These are phyloP conservation scores for Tachysurus fulvidraco DNA, from an alignment of 2,113 vertebrate genomes.

Conservation along the genomic window DNA sequence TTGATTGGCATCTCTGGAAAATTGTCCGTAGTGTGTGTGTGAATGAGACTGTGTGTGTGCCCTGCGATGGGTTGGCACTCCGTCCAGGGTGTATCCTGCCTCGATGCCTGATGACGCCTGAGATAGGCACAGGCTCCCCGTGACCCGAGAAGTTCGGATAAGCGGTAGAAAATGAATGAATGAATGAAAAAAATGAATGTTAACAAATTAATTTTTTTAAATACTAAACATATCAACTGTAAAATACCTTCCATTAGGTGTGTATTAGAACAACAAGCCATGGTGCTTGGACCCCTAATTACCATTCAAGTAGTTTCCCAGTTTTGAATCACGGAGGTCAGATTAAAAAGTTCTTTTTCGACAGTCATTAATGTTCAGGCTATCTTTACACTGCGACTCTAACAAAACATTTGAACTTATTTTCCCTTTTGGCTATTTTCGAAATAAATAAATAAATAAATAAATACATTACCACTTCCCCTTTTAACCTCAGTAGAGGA, in stretches of 20 bases:
- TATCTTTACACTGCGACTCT: constrained; percentile 30
- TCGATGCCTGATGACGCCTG: no score
- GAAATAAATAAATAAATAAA: background rate
- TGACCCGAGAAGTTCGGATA: no score
- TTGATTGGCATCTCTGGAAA: no score
- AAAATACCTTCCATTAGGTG: background rate
- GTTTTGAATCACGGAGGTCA: background rate
- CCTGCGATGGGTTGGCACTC: no score
- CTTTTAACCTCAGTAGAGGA: constrained; percentile 1
- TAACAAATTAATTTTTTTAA: no score
- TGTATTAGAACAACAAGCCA: background rate
- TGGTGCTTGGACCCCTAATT: background rate
- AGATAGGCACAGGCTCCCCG: no score
- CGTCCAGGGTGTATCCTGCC: no score
- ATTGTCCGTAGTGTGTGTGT: no score
- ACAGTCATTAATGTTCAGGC: background rate
- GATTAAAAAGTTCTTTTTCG: background rate
- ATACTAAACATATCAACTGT: background rate
- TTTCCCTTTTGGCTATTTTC: constrained; percentile 28
- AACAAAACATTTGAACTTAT: background rate
- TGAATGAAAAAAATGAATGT: no score
- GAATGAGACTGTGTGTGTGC: no score
- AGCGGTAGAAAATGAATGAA: no score
- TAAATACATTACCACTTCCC: constrained; percentile 8
- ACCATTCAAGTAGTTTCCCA: background rate